A percentile compares a stretch with the other conserved stretches of the same genome.
phyloP scores from a whole-genome alignment of 2,113 vertebrate genomes.

The Ascaphus truei region DNA sequence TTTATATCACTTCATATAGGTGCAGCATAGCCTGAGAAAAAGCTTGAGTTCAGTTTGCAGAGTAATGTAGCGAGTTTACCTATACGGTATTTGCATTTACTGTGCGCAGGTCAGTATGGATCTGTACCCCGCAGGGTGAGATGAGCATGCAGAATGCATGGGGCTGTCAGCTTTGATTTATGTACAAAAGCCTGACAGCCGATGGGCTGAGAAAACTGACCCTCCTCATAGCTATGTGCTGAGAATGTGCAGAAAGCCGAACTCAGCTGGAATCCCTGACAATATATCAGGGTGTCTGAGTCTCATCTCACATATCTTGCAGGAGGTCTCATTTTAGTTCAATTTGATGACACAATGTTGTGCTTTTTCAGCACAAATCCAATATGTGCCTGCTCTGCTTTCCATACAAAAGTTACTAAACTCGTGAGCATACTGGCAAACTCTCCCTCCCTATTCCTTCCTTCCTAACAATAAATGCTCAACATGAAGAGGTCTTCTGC shows the following conservation, averaged over 20 bases:
- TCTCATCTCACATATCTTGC: too few species aligned
- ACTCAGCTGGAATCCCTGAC: conserved; percentile 2
- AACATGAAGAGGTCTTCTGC: too few species aligned
- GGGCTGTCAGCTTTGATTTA: conserved; percentile 44
- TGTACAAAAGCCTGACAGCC: conserved; percentile 40
- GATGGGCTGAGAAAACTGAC: conserved; percentile 39
- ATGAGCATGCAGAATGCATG: not conserved
- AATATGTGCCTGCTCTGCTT: too few species aligned
- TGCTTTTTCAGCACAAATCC: too few species aligned
- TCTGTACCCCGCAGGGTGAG: conserved; percentile 25
- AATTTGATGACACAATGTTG: too few species aligned
- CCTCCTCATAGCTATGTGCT: conserved; percentile 28
- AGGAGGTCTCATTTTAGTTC: too few species aligned
- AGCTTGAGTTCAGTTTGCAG: conserved; percentile 34
- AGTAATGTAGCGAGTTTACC: conserved; percentile 26
- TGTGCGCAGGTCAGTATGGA: conserved; percentile 38
- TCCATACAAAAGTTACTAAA: too few species aligned
- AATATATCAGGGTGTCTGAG: too few species aligned
- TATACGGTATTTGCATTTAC: conserved; percentile 14
- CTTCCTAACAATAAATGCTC: too few species aligned
- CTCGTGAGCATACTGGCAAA: too few species aligned
- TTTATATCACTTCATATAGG: conserved; percentile 8
- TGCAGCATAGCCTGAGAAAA: not conserved
- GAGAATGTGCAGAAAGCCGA: conserved; percentile 9
- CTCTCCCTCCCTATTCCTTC: too few species aligned